Percentiles rank a stretch among this genome's conserved stretches.
These are phyloP conservation scores for Heteronetta atricapilla DNA, from an alignment of 2,113 vertebrate species.

Conservation along the genomic window DNA sequence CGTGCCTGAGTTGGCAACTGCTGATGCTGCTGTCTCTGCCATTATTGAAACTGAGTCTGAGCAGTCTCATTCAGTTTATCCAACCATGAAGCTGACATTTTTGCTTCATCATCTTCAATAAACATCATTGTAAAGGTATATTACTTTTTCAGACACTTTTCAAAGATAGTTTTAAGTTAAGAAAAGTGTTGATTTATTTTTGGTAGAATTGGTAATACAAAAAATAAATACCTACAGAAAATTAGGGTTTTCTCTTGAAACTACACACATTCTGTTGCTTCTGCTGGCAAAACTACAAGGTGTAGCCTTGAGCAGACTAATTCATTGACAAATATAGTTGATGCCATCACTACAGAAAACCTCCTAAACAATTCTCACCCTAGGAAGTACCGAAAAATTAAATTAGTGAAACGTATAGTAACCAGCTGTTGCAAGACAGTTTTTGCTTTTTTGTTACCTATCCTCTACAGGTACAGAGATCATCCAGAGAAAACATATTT, in stretches of 20 bases:
- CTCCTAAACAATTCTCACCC: not conserved
- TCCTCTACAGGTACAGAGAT: not conserved
- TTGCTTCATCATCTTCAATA: not conserved
- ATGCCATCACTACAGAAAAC: not conserved
- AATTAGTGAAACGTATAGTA: not conserved
- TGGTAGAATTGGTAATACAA: not conserved
- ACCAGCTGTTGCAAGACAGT: not conserved
- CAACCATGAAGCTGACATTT: not conserved
- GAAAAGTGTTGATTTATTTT: not conserved
- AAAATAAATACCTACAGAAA: not conserved
- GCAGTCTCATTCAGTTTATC: not conserved
- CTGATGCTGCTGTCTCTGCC: not conserved
- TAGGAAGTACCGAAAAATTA: not conserved
- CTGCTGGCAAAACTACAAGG: not conserved
- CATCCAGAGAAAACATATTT: not conserved
- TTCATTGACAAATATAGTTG: not conserved
- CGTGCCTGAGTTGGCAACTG: not conserved
- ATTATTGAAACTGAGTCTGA: not conserved
- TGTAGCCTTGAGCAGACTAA: not conserved
- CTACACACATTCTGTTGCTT: not conserved
- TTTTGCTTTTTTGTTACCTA: not conserved
- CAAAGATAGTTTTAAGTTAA: not conserved
- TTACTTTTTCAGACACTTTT: not conserved
- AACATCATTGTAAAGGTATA: not conserved
- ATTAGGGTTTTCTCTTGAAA: not conserved